Evolutionary conservation across 2,797 vertebrate genomes (phyloP).

Genomic region (Jordanella pulchra): DNA sequence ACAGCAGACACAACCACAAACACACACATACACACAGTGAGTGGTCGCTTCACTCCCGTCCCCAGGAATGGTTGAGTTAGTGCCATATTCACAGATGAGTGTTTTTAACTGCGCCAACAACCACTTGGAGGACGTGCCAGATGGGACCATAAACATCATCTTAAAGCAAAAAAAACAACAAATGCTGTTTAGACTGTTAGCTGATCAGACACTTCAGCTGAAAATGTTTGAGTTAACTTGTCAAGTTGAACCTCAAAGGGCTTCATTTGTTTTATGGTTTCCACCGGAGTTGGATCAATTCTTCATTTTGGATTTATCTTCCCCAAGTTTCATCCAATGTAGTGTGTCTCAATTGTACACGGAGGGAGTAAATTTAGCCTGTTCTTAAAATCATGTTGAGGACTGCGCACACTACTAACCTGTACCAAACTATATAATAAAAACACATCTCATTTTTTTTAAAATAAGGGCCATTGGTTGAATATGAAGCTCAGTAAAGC

Average conservation of each 20-base stretch:
- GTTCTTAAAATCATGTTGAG: neutral
- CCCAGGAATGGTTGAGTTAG: slow-evolving; percentile 64
- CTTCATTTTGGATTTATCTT: neutral
- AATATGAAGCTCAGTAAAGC: neutral
- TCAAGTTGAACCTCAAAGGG: neutral
- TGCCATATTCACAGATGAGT: slow-evolving; percentile 78
- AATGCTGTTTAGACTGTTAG: slow-evolving; percentile 1
- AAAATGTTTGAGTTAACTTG: slow-evolving; percentile 1
- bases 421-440: neutral
- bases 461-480: neutral
- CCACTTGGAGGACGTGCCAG: slow-evolving; percentile 48
- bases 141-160: slow-evolving; percentile 36
- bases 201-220: slow-evolving; percentile 8
- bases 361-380: neutral
- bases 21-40: slow-evolving; percentile 68
- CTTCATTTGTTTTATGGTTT: neutral
- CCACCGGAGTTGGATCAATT: slow-evolving; percentile 23
- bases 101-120: slow-evolving; percentile 30
- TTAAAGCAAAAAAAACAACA: neutral
- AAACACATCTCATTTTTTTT: neutral
- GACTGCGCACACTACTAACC: neutral
- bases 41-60: slow-evolving; percentile 66
- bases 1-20: slow-evolving; percentile 29
- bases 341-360: neutral
- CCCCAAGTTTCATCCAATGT: neutral